Evolutionary conservation across 2,797 vertebrate species (phyloP), one percentile per base, ranked within the genome.

Genomic region (Salarias fasciatus): DNA sequence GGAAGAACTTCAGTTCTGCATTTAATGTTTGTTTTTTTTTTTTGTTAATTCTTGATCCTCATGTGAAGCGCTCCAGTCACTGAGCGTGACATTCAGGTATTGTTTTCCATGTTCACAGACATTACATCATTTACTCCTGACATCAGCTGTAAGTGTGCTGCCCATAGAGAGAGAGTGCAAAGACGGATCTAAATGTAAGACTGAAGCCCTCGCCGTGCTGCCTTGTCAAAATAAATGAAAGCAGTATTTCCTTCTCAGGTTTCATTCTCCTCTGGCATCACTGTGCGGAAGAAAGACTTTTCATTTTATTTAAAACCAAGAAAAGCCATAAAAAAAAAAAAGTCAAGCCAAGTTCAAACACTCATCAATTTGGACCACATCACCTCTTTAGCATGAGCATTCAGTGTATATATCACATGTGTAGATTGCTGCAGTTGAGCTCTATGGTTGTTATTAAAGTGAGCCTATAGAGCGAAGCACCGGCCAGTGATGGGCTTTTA

Each of bases 21-120:
- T 54, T 72, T 41, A 51, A 59, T 67, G 72, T 69, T 72, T 75
- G 35, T 6, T 35, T 6, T 35, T 35, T 35, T 35, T n/a, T n/a
- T n/a, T n/a, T n/a, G n/a, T 76, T 79, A 77, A 59, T 52, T 79
- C 72, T 42, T 11, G 40, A 72, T 53, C 29, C 18, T 69, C 46
- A 18, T 37, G 42, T 52, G 41, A 72, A 71, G 53, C 46, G 38
- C 8, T 41, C 31, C n/a, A 75, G 62, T 70, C 47, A 48, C 55
- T 54, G 47, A 72, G 75, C 28, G 18, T 71, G 53, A 68, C 77
- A 69, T 66, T 81, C 47, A 77, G 75, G 63, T 77, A 72, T 84
- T 89, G 58, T 85, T 85, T 84, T 84, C 61, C 48, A 69, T 66
- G 69, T 82, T 77, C 68, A 78, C 43, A 87, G 81, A 84, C 76